Evolutionary conservation across 2,113 vertebrate genomes (phyloP), one percentile per base, ranked within the genome.

Genomic region (Dendrocopos noguchii): DNA sequence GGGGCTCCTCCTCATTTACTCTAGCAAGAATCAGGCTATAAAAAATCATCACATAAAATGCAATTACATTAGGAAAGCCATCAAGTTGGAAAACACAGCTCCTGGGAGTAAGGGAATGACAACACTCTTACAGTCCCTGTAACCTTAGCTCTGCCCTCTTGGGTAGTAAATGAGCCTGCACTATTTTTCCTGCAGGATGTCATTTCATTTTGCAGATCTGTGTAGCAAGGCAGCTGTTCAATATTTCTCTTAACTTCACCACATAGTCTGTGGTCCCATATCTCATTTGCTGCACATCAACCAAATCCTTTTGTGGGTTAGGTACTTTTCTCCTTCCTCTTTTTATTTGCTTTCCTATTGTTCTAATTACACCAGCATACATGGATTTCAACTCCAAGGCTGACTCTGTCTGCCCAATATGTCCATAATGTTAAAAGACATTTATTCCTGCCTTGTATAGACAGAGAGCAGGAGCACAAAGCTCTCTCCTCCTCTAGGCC

Each of bases 231-330:
- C 84, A 96, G 82, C 85, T 91, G 80, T 61, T 95, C 82, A 90
- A 65, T 95, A 95, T 86, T 96, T 72, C 86, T 94, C 67, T 88
- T 65, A 84, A 90, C 89, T 94, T 92, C 85, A 75, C 75, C 82
- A 72, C 17, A 0, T 75, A 91, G 59, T 53, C 82, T 94, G 91
- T 88, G 94, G 91, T 88, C 91, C 94, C 94, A 63, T 66, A 94
- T 91, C 95, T 96, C 94, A 95, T 95, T 95, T 96, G 94, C 85
- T 94, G 87, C 90, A 93, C 90, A 95, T 86, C 90, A 95, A 68
- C 87, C 46, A 86, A 94, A 91, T 86, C 95, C 90, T 95, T 96
- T 50, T 80, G 87, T 88, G 93, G 76, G 39, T 91, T 66, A 88
- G 70, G 82, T 92, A 59, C 73, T 90, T 88, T 74, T 80, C 78